Base-by-base conservation (phyloP, 2,113 vertebrate species). In the Psettodes erumei region DNA sequence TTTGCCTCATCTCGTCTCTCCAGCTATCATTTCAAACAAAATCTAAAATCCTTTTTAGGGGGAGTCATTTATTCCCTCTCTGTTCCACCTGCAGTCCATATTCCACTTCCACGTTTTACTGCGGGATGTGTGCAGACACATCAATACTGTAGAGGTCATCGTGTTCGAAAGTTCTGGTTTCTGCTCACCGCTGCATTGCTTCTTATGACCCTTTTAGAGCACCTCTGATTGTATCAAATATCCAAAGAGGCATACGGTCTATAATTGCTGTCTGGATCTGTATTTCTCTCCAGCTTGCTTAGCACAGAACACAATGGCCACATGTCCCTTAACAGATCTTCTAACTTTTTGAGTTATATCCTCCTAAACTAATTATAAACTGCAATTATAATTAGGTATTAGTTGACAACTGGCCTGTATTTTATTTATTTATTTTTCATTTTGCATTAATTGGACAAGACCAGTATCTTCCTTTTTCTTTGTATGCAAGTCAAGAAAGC, bases 211-310 rank as follows among this genome's bases (percentile, higher is more conserved):
- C 56, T 83, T 78, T 71, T 64, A 73, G 50, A 60, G 50, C 19
- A 23, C n/a, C 27, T 64, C 48, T 77, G 77, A 81, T 85, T 59
- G 65, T 76, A 89, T 89, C 79, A 88, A 62, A 76, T 90, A 80
- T 86, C 79, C 58, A 86, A 63, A 58, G 66, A 75, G 63, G 82
- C 70, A 53, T 64, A 75, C 56, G 2, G 65, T 86, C 65, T 88
- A 55, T 85, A 85, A 85, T 79, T 83, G 72, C 51, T 33, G 51
- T 50, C 68, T 69, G 70, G 61, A 55, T 51, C 70, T 16, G 38
- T 79, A 50, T 71, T 71, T 85, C 37, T 68, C 47, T 50, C 62
- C 32, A 45, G 69, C 59, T 69, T 54, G 40, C 62, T 77, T 79
- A n/a, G 56, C 75, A 42, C 60, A 69, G 42, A 33, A 55, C 16